Conservation (phyloP, 2,113 vertebrate genomes). For the Notothenia coriiceps region DNA sequence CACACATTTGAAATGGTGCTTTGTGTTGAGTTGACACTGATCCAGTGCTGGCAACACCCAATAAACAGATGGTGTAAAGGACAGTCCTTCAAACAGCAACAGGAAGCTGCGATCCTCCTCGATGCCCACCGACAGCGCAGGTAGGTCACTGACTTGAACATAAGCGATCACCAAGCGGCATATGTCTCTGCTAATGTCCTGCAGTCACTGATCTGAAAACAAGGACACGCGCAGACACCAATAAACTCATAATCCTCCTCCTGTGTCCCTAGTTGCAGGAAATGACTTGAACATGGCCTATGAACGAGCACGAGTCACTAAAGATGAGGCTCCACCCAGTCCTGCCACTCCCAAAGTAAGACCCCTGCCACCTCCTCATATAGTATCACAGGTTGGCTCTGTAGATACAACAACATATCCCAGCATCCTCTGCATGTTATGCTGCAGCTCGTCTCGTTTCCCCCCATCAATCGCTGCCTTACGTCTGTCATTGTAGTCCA, state of each 20-base stretch:
- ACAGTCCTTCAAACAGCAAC: conserved; percentile 70
- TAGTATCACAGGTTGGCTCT: neutral
- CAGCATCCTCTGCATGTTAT: conserved; percentile 3
- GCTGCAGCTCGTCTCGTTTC: neutral
- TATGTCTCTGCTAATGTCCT: conserved; percentile 31
- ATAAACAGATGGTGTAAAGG: conserved; percentile 77
- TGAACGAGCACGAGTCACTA: conserved; percentile 84
- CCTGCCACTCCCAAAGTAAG: conserved; percentile 85
- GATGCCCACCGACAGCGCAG: conserved; percentile 80
- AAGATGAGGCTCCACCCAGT: conserved; percentile 80
- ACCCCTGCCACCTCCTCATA: neutral
- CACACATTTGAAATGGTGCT: neutral
- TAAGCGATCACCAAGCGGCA: conserved; percentile 13
- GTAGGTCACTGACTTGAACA: conserved; percentile 67
- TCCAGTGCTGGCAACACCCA: conserved; percentile 5
- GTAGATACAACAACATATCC: neutral
- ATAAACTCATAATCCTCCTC: neutral
- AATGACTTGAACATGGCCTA: conserved; percentile 88
- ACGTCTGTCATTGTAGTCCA: conserved; percentile 79
- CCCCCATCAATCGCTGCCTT: neutral
- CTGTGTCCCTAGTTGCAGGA: conserved; percentile 46
- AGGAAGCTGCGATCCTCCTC: conserved; percentile 83
- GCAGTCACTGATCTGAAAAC: conserved; percentile 14
- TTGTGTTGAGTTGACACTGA: conserved; percentile 26
- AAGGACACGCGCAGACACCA: neutral